Percentiles rank a stretch among this genome's conserved stretches.
Evolutionary conservation across 2,888 invertebrate species (phyloP).

Genomic region (Portevinia maculata): DNA sequence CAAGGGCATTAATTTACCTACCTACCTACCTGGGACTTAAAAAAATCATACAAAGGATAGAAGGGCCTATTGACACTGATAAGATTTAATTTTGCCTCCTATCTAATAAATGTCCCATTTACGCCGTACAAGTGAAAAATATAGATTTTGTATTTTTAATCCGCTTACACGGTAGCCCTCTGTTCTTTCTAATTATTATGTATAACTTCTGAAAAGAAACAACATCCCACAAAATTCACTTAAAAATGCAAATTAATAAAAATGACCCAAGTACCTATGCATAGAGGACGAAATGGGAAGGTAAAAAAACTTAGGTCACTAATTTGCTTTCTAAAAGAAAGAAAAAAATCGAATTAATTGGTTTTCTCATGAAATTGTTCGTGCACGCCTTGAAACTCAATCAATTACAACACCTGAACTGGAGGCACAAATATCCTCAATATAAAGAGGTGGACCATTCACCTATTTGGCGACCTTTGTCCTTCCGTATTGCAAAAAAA

Average conservation of each 20-base stretch:
- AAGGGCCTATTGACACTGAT: no score
- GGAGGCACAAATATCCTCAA: constrained; percentile 37
- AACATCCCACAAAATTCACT: constrained; percentile 17
- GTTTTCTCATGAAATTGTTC: constrained; percentile 36
- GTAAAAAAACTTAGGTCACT: neutral
- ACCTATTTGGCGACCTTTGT: constrained; percentile 22
- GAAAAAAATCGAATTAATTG: constrained; percentile 58
- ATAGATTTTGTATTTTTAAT: no score
- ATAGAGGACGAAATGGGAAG: accelerated
- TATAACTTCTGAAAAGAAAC: neutral
- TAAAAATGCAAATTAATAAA: constrained; percentile 9
- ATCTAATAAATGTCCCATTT: no score
- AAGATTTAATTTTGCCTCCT: no score
- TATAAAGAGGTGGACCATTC: constrained; percentile 20
- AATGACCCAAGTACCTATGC: neutral
- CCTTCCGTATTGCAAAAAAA: neutral
- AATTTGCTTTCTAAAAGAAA: constrained; percentile 6
- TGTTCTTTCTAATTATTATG: neutral
- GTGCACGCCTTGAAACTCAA: constrained; percentile 43
- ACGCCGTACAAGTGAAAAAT: no score
- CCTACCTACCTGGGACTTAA: no score
- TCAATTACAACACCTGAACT: constrained; percentile 67
- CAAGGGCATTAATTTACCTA: no score
- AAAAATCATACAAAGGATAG: no score
- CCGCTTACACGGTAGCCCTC: neutral